Percentiles rank a stretch among this genome's conserved stretches.
Conservation (phyloP, 2,888 invertebrate species). For the Oligia fasciuncula region DNA sequence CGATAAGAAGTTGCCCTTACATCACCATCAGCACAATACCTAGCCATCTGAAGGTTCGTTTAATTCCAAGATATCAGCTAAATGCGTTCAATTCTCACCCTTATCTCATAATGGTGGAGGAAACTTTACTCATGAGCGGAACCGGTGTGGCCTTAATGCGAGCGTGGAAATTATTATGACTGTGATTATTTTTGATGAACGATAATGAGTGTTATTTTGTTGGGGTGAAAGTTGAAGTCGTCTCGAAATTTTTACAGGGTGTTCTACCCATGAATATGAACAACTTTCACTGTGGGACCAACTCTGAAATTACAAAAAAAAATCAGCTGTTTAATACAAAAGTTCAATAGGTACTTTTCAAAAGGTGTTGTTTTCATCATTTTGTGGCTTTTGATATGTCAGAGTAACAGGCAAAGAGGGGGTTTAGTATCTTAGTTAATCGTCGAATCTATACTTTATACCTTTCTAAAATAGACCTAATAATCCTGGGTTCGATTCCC, state of each 20-base stretch:
- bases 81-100: slow-evolving; percentile 66
- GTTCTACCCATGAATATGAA: no score
- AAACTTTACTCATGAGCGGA: slow-evolving; percentile 67
- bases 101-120: slow-evolving; percentile 65
- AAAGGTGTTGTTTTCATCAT: background rate
- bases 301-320: no score
- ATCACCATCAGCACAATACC: slow-evolving; percentile 47
- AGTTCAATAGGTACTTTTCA: no score
- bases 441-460: background rate
- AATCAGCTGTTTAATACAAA: no score
- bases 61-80: slow-evolving; percentile 66
- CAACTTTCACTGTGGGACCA: no score
- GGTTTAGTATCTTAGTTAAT: background rate
- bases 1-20: slow-evolving; percentile 48
- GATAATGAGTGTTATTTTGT: slow-evolving; percentile 56
- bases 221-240: background rate
- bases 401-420: background rate
- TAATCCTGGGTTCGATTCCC: no score
- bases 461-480: background rate
- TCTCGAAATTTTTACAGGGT: no score
- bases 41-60: slow-evolving; percentile 54
- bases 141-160: slow-evolving; percentile 51
- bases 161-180: slow-evolving; percentile 56
- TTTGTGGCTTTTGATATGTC: background rate
- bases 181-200: slow-evolving; percentile 60